Percentiles rank a stretch among this genome's conserved stretches.
Evolutionary conservation across 1,140 invertebrate species (phyloP).

Genomic region (Eurytemora carolleeae): DNA sequence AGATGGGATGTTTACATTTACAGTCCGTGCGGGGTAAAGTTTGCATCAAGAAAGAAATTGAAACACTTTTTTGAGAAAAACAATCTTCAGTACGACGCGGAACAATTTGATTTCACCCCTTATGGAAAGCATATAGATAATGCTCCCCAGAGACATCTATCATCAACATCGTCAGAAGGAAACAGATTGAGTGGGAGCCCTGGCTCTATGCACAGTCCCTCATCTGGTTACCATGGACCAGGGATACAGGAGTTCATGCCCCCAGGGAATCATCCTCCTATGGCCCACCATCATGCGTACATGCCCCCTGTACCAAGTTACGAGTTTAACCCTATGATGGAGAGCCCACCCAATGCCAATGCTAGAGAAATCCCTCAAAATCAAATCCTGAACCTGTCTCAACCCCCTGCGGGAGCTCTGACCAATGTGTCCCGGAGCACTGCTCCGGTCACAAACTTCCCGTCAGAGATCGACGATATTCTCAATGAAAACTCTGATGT

Average conservation of each 20-base stretch:
- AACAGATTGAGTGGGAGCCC: background rate
- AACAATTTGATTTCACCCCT: conserved; percentile 15
- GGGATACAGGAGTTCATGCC: background rate
- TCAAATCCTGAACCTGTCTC: background rate
- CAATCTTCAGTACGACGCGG: conserved; percentile 13
- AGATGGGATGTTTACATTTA: conserved; percentile 15
- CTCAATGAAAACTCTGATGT: background rate
- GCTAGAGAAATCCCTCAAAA: conserved; percentile 5
- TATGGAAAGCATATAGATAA: conserved; percentile 11
- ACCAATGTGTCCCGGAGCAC: background rate
- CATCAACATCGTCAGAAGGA: background rate
- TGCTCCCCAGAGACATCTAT: background rate
- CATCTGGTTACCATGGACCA: background rate
- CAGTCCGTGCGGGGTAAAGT: conserved; percentile 14
- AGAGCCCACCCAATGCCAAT: conserved; percentile 14
- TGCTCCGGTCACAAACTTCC: too few species aligned
- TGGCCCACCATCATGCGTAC: background rate
- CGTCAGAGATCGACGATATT: background rate
- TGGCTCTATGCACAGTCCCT: background rate
- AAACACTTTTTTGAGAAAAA: conserved; percentile 15
- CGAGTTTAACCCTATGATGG: conserved; percentile 13
- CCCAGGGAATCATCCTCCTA: conserved; percentile 1
- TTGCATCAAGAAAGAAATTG: conserved; percentile 13
- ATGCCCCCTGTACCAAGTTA: background rate
- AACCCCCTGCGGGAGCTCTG: background rate